Conservation (phyloP, 2,888 invertebrate genomes). For the Myopa tessellatipennis region DNA sequence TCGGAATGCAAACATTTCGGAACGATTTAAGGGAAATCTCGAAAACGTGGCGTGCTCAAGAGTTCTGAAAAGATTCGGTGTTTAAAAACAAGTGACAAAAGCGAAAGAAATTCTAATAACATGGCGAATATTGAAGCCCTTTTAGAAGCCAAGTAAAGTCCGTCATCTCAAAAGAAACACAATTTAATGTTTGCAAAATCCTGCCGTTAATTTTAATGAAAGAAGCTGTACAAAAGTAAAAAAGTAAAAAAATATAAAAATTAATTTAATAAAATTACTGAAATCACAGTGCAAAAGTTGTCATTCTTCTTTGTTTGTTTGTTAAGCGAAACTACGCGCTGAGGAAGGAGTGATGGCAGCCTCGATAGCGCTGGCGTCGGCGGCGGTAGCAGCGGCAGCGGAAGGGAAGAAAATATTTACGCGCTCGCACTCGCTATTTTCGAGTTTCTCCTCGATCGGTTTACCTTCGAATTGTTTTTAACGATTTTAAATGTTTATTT, state of each 20-base stretch:
- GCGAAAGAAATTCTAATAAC: not conserved
- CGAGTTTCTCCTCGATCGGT: constrained; percentile 26
- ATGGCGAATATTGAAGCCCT: no score
- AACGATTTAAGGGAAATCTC: not conserved
- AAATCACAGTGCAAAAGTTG: constrained; percentile 39
- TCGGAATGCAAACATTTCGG: not conserved
- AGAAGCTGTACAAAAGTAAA: not conserved
- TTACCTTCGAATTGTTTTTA: constrained; percentile 38
- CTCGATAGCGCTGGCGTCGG: not conserved
- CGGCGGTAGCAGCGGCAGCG: not conserved
- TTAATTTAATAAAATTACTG: constrained; percentile 11
- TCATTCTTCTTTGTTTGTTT: constrained; percentile 43
- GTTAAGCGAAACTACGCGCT: constrained; percentile 4
- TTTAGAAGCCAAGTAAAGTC: not conserved
- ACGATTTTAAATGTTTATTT: constrained; percentile 36
- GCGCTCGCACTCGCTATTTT: constrained; percentile 18
- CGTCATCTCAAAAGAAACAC: not conserved
- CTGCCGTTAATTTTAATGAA: not conserved
- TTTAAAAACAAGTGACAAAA: constrained; percentile 22
- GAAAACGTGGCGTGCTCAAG: not conserved
- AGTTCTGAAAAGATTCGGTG: not conserved
- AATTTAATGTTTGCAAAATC: not conserved
- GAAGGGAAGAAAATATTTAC: constrained; percentile 27
- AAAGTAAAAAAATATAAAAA: not conserved
- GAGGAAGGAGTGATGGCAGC: not conserved